A percentile compares a stretch with the other conserved stretches of the same genome.
Evolutionary conservation across 2,113 vertebrate genomes (phyloP).

Genomic region (Delphinapterus leucas): DNA sequence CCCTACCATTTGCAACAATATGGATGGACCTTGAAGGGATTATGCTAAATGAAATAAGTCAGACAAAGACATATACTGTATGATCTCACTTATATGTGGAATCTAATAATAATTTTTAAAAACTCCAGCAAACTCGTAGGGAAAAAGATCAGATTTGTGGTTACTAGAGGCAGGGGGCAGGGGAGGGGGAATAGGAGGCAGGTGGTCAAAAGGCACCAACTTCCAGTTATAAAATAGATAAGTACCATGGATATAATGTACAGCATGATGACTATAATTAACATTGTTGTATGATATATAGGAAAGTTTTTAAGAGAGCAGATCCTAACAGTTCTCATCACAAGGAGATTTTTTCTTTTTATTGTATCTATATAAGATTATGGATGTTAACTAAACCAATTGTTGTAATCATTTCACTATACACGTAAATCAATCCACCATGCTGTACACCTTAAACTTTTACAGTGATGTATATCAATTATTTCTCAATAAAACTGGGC

Average conservation of each 20-base stretch:
- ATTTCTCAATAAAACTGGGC: not conserved
- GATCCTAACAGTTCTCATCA: not conserved
- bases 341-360: not conserved
- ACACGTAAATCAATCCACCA: not conserved
- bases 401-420: not conserved
- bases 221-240: not conserved
- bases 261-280: not conserved
- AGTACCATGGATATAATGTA: not conserved
- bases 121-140: not conserved
- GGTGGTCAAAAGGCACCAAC: not conserved
- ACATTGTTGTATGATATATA: not conserved
- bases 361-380: not conserved
- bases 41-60: not conserved
- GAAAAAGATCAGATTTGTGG: not conserved
- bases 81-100: not conserved
- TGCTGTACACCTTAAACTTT: not conserved
- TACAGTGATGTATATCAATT: not conserved
- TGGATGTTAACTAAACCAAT: not conserved
- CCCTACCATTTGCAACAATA: not conserved
- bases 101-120: not conserved
- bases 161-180: not conserved
- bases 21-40: not conserved
- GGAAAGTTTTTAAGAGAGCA: not conserved
- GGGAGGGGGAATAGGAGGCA: not conserved
- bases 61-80: not conserved